phyloP scores from a whole-genome alignment of 2,888 invertebrate species.

The Nemapogon koenigi region DNA sequence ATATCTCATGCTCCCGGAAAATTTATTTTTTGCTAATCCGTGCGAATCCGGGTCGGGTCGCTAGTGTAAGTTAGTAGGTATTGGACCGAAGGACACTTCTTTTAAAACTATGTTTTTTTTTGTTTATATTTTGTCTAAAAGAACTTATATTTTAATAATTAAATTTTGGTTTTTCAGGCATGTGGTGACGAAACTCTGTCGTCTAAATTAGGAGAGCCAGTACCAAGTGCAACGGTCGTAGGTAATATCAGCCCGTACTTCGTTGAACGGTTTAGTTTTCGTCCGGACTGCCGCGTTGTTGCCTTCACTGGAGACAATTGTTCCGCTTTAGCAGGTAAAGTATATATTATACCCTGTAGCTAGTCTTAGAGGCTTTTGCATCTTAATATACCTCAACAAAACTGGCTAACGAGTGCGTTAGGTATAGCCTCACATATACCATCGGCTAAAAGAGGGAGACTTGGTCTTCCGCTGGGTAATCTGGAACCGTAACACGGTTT shows the following conservation, averaged over 20 bases:
- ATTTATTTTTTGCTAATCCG: no score
- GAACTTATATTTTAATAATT: not conserved
- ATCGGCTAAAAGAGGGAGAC: no score
- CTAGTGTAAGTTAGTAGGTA: not conserved
- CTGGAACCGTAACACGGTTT: no score
- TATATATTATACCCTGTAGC: no score
- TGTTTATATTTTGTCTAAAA: not conserved
- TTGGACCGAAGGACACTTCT: not conserved
- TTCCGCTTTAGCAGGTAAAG: conserved; percentile 77
- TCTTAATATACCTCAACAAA: no score
- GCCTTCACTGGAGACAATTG: conserved; percentile 97
- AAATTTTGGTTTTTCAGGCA: conserved; percentile 44
- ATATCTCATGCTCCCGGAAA: no score
- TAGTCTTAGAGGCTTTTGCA: no score
- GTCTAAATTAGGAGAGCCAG: conserved; percentile 76
- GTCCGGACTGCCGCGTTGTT: conserved; percentile 77
- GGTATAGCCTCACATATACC: no score
- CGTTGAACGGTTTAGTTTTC: conserved; percentile 86
- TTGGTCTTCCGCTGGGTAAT: no score
- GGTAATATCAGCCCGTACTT: conserved; percentile 82
- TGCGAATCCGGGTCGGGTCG: no score
- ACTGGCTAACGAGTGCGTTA: no score
- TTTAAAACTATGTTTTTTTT: not conserved
- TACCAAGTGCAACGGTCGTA: conserved; percentile 72
- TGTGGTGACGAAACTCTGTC: conserved; percentile 75